Base-by-base conservation (phyloP, 2,888 invertebrate genomes). In the Sinohyriopsis cumingii region DNA sequence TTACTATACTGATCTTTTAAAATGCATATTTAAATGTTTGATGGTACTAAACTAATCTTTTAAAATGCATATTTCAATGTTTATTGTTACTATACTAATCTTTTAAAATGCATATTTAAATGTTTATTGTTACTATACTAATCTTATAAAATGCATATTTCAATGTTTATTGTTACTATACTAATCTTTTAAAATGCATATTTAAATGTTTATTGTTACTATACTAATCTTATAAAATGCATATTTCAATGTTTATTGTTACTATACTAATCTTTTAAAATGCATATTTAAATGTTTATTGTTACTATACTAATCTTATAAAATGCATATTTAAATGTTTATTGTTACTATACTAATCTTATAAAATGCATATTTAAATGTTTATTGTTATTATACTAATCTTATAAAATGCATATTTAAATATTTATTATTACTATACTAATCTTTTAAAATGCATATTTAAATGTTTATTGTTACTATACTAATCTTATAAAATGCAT, bases 371-470 rank as follows among this genome's bases (percentile, higher is more conserved):
- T 24, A 57, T 57, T 24, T 1, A 57, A 57, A 61, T 25, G 18
- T 25, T 25, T 20, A 24, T 22, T 25, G 9, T 5, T 55, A 25
- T 24, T 25, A 24, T n/a, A n/a, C 24, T 2, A 54, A 71, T 72
- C 5, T 33, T n/a, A n/a, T 25, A 15, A 61, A 22, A 57, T 3
- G 24, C 12, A 57, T 24, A 57, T 57, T 24, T 1, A 57, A 57
- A 61, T 25, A 3, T 25, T 25, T 20, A 24, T 22, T 25, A 2
- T 5, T 55, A 25, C 54, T 25, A 24, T n/a, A n/a, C 24, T 2
- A 54, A 71, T 72, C n/a, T n/a, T 20, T 33, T 25, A 15, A 61
- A 22, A 57, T 3, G 24, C 12, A 57, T 24, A 57, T 57, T 24
- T 1, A 57, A 57, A 61, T 25, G 18, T 25, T 25, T 20, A 24